Conservation (phyloP, 2,797 vertebrate species). For the Sebastes umbrosus region DNA sequence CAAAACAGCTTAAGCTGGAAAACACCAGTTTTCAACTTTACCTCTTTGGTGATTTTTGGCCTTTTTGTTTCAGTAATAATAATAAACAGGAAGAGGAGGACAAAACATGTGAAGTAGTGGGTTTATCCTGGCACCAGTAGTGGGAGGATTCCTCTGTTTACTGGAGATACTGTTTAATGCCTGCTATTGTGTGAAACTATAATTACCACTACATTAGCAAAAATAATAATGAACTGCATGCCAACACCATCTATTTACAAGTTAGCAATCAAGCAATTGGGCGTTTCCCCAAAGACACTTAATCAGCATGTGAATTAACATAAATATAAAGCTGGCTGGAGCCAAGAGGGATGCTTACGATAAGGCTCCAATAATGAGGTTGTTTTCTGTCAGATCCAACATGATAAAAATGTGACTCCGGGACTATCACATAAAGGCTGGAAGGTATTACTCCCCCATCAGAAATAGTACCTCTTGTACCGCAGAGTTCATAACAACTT, state of each 20-base stretch:
- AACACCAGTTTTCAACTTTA: not conserved
- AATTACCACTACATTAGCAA: constrained; percentile 42
- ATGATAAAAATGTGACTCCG: not conserved
- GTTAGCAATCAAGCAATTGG: constrained; percentile 18
- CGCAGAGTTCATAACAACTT: not conserved
- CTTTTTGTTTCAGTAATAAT: constrained; percentile 1
- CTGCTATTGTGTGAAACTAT: constrained; percentile 27
- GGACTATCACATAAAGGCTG: not conserved
- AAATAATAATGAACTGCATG: constrained; percentile 29
- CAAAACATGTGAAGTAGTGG: not conserved
- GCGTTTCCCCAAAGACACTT: constrained; percentile 17
- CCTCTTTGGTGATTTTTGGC: not conserved
- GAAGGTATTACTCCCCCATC: not conserved
- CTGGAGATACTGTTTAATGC: not conserved
- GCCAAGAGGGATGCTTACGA: not conserved
- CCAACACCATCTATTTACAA: constrained; percentile 25
- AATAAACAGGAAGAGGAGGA: not conserved
- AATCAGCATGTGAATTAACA: constrained; percentile 34
- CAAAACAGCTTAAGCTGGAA: not conserved
- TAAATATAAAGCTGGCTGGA: constrained; percentile 22
- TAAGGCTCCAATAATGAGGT: not conserved
- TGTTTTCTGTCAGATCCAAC: not conserved
- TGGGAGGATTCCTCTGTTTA: not conserved
- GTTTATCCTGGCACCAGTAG: not conserved
- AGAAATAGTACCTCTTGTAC: not conserved